phyloP scores from a whole-genome alignment of 2,888 invertebrate genomes.

The Cancer borealis region DNA sequence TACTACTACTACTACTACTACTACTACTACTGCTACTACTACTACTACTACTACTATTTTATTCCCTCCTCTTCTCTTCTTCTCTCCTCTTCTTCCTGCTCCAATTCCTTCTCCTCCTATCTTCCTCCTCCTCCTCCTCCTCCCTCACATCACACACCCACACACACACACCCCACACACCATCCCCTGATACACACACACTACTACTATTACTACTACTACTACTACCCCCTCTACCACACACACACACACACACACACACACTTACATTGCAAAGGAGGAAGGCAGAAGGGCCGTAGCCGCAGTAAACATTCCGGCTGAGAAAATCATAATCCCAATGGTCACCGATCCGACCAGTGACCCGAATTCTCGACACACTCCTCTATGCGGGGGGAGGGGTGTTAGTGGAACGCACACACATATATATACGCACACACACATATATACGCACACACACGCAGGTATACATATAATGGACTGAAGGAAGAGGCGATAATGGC shows the following conservation, averaged over 20 bases:
- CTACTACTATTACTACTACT: not conserved
- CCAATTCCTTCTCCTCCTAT: too few species aligned
- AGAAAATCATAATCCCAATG: conserved; percentile 88
- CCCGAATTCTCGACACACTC: conserved; percentile 93
- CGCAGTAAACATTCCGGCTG: conserved; percentile 94
- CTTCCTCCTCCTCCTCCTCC: too few species aligned
- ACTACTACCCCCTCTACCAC: not conserved
- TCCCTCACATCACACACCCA: too few species aligned
- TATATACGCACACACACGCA: not conserved
- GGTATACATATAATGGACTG: not conserved
- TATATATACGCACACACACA: not conserved
- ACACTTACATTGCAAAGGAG: conserved; percentile 89
- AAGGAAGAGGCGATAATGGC: not conserved
- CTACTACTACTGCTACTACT: too few species aligned
- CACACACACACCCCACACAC: too few species aligned
- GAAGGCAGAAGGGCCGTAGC: conserved; percentile 94
- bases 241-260: conserved; percentile 21
- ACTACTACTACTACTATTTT: too few species aligned
- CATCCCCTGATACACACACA: too few species aligned
- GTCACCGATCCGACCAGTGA: conserved; percentile 92
- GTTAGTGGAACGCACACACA: not conserved
- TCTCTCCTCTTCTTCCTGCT: too few species aligned
- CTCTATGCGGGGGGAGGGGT: conserved; percentile 82
- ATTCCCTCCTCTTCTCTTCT: too few species aligned
- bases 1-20: too few species aligned